Evolutionary conservation across 2,113 vertebrate genomes (phyloP), one percentile per base, ranked within the genome.

Genomic region (Xiphophorus maculatus): DNA sequence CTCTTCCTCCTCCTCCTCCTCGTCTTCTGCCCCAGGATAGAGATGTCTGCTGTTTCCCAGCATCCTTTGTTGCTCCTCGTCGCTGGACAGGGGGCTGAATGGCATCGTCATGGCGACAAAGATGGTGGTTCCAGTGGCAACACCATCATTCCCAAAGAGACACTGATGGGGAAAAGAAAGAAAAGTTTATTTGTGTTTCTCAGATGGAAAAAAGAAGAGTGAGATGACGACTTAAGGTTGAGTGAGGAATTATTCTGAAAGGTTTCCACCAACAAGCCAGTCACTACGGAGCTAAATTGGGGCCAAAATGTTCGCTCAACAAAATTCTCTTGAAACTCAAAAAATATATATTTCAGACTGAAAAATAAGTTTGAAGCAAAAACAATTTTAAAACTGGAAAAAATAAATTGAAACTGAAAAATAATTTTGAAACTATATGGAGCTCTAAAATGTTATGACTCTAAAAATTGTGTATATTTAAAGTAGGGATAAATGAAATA

Each of bases 21-120:
- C 96, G 68, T 94, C 94, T 83, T 94, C 94, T 22, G 91, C 94
- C 91, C 94, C 95, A 78, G 93, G 94, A 86, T 95, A 95, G 66
- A 94, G 93, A 89, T 94, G 94, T 84, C 92, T 90, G 60, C 76
- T 94, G 83, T 91, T 95, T 90, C 94, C 93, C 93, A 96, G 95
- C 95, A 95, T 95, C 84, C 96, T 96, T 92, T 95, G 96, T 84
- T 94, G 95, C 91, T 97, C 96, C 94, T 97, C 96, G 95, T 96
- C 96, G 85, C 96, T 97, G 88, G 96, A 96, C 90, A 95, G 95
- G 89, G 95, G 96, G 94, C 96, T 97, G 92, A 96, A 95, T 83
- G 96, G 96, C 97, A 97, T 97, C 63, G 93, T 97, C 94, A 95
- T 96, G 95, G 95, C 92, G 93, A 96, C 94, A 94, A 87, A 85